Base-by-base conservation (phyloP, 2,888 invertebrate species). In the Erebia aethiops region DNA sequence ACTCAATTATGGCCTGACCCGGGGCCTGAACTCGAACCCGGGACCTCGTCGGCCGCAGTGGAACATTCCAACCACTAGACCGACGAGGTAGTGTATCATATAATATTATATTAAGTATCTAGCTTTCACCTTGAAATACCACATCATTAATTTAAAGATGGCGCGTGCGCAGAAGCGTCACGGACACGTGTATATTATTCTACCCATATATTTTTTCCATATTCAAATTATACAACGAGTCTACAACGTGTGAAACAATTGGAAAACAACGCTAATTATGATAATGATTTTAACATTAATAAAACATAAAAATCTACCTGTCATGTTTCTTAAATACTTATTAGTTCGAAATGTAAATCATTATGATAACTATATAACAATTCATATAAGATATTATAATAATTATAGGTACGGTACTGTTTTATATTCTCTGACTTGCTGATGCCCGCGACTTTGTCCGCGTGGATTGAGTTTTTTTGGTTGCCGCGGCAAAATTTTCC, bases 171-270 rank as follows among this genome's bases (percentile, higher is more conserved):
- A 35, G 51, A 52, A 14, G 51, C 52, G 41, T 51, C 26, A 61
- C 60, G 9, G 1, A 3, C n/a, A 3, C 49, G 57, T 58, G 16
- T 67, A 8, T 67, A n/a, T 35, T 35, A 35, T 5, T 2, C 9
- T 7, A 18, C 11, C 35, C 71, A 72, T 75, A 70, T 71, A 66
- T 69, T 72, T 75, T 71, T 71, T 62, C 51, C 43, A 65, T 57
- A 68, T 74, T 64, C 69, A 73, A 73, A 72, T 72, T 72, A 71
- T 35, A 67, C 51, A 69, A 62, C 67, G 52, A 67, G 64, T 46
- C 61, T 72, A 75, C 72, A 70, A 74, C 73, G 76, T 75, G 75
- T 75, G 71, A 75, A 75, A 74, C 71, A 74, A 70, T 71, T 66
- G 71, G 67, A 72, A 74, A 71, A 68, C 61, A 63, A 67, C 62